Evolutionary conservation across 1,140 invertebrate species (phyloP).

Genomic region (Heliconius eleuchia): DNA sequence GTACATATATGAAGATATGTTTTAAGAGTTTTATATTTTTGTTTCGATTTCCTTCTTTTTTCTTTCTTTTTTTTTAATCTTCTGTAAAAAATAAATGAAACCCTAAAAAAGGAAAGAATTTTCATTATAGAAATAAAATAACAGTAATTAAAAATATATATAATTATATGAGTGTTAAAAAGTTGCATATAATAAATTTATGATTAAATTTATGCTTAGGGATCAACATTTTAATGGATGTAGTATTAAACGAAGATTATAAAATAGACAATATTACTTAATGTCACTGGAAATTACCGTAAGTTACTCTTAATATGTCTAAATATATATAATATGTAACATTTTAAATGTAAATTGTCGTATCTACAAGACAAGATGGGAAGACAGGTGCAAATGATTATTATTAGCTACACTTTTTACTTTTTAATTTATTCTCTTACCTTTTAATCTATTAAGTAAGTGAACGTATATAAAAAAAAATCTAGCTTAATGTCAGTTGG

Average conservation of each 20-base stretch:
- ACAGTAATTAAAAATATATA: too few relatives aligned
- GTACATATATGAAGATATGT: too few relatives aligned
- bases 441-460: background rate
- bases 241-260: background rate
- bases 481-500: too few relatives aligned
- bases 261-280: constrained; percentile 43
- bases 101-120: too few relatives aligned
- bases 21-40: too few relatives aligned
- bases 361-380: background rate
- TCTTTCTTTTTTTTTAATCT: too few relatives aligned
- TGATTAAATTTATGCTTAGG: background rate
- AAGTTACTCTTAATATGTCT: constrained; percentile 38
- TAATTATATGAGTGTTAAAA: too few relatives aligned
- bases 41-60: too few relatives aligned
- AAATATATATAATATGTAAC: constrained; percentile 5
- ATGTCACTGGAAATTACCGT: constrained; percentile 44
- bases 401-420: background rate
- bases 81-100: too few relatives aligned
- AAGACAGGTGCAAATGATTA: constrained; percentile 43
- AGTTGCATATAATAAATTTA: too few relatives aligned
- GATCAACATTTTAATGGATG: background rate
- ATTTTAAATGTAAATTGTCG: constrained; percentile 54
- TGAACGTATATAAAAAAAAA: background rate
- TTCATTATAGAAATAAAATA: too few relatives aligned
- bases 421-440: background rate